Percentiles rank a stretch among this genome's conserved stretches.
phyloP scores from a whole-genome alignment of 2,113 vertebrate species.

The Plotosus lineatus region DNA sequence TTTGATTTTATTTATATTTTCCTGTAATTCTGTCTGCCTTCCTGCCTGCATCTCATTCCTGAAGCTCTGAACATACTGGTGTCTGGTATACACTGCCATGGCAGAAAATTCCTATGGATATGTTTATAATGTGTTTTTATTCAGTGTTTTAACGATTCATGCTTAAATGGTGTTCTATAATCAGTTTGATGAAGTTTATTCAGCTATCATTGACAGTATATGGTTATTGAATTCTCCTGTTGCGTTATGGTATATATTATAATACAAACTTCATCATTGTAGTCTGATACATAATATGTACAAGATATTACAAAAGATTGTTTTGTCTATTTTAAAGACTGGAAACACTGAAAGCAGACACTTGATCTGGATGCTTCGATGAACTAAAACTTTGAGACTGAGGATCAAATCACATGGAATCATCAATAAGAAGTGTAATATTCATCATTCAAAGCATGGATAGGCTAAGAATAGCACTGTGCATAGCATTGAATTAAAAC shows the following conservation, averaged over 20 bases:
- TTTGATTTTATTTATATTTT: not conserved
- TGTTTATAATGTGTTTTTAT: not conserved
- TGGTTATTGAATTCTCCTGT: not conserved
- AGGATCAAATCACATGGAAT: slow-evolving; percentile 4
- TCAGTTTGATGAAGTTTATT: not conserved
- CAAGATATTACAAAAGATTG: not conserved
- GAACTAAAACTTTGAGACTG: not conserved
- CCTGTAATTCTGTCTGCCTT: not conserved
- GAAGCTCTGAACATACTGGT: not conserved
- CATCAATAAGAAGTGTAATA: slow-evolving; percentile 2
- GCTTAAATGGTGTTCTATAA: not conserved
- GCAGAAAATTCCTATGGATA: not conserved
- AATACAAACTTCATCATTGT: not conserved
- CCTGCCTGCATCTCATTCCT: not conserved
- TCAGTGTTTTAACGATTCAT: not conserved
- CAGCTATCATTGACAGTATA: not conserved
- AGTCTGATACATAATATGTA: too few relatives aligned
- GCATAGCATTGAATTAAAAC: not conserved
- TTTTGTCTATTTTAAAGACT: not conserved
- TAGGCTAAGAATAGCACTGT: not conserved
- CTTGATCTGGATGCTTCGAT: not conserved
- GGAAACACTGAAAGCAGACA: not conserved
- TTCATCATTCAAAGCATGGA: not conserved
- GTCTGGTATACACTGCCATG: not conserved
- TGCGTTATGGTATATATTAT: not conserved